Conservation (phyloP, 2,888 invertebrate genomes). For the Melanargia galathea region DNA sequence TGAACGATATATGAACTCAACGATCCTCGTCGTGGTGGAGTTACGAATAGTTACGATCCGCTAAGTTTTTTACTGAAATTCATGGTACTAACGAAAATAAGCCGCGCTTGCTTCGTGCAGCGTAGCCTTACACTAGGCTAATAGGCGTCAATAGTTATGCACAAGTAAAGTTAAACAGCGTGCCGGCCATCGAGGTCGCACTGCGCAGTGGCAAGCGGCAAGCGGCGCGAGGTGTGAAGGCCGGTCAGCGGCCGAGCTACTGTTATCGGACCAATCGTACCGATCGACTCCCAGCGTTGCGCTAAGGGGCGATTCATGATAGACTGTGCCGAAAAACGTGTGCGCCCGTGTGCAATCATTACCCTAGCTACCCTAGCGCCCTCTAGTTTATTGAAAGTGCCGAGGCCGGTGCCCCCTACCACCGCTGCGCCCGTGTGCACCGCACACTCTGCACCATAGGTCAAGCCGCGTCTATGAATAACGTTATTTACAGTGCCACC, state of each 20-base stretch:
- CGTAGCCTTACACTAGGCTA: background rate
- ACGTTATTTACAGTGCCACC: too few relatives aligned
- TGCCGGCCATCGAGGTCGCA: slow-evolving; percentile 55
- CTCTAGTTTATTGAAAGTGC: too few relatives aligned
- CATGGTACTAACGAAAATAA: slow-evolving; percentile 3
- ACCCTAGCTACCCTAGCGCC: too few relatives aligned
- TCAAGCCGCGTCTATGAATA: too few relatives aligned
- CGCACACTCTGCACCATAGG: too few relatives aligned
- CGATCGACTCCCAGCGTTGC: slow-evolving; percentile 56
- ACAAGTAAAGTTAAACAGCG: slow-evolving; percentile 48
- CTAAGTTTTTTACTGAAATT: too few relatives aligned
- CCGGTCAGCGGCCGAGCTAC: slow-evolving; percentile 78
- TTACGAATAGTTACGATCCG: background rate
- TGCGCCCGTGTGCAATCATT: too few relatives aligned
- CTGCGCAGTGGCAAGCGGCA: slow-evolving; percentile 37
- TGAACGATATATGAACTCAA: too few relatives aligned
- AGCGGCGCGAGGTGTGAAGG: slow-evolving; percentile 70
- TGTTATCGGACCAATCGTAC: slow-evolving; percentile 73
- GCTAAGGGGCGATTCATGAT: slow-evolving; percentile 46
- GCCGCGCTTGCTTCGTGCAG: background rate
- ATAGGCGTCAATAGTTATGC: slow-evolving; percentile 37
- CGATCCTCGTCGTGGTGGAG: too few relatives aligned
- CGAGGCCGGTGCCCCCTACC: too few relatives aligned
- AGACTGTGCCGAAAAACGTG: background rate
- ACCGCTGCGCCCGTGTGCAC: too few relatives aligned